These are phyloP conservation scores for Phrynocephalus guinanensis DNA, from an alignment of 2,797 vertebrate species.

Conservation along the genomic window DNA sequence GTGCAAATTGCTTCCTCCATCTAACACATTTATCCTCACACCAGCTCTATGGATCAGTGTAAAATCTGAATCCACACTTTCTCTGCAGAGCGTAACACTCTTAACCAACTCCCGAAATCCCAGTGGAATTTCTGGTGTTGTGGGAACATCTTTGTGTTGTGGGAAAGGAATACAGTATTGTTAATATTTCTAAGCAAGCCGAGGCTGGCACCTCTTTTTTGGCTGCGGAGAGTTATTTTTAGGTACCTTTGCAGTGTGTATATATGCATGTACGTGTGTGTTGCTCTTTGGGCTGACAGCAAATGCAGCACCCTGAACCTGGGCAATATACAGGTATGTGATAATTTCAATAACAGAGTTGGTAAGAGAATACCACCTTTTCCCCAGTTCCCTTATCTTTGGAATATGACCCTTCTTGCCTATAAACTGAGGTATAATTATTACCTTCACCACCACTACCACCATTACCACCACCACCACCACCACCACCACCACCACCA, in stretches of 20 bases:
- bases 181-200: constrained; percentile 38
- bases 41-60: no score
- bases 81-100: no score
- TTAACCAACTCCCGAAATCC: no score
- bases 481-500: no score
- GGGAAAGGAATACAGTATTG: constrained; percentile 6
- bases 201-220: neutral
- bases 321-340: no score
- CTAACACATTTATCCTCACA: no score
- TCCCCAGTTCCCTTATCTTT: neutral
- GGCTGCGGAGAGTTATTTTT: constrained; percentile 33
- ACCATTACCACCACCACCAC: no score
- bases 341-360: neutral
- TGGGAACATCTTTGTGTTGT: neutral
- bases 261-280: no score
- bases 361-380: neutral
- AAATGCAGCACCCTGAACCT: no score
- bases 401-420: neutral
- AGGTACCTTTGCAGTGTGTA: neutral
- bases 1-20: no score
- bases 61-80: no score
- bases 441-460: no score
- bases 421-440: neutral
- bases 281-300: neutral
- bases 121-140: neutral